These are phyloP conservation scores for Nanorana parkeri DNA, from an alignment of 2,113 vertebrate genomes.

Conservation along the genomic window DNA sequence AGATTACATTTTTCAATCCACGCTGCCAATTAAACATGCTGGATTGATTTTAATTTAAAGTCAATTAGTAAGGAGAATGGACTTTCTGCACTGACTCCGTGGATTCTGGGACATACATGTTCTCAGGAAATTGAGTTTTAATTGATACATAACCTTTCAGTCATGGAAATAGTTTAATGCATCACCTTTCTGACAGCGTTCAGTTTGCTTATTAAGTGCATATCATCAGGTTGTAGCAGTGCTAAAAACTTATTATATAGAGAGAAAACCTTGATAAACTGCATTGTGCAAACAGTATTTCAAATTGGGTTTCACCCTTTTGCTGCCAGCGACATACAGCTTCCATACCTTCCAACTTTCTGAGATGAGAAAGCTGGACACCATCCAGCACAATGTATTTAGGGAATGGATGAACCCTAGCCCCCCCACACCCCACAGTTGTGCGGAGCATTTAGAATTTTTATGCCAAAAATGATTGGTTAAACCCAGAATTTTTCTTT, in stretches of 20 bases:
- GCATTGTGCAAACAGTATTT: not conserved
- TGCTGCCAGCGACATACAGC: no score
- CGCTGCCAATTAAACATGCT: not conserved
- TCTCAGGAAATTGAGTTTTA: not conserved
- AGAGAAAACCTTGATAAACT: not conserved
- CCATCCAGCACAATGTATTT: no score
- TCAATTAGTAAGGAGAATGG: not conserved
- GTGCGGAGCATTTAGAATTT: no score
- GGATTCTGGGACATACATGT: not conserved
- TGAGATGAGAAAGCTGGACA: no score
- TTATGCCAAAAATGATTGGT: no score
- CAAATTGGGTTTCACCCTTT: not conserved
- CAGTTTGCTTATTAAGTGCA: not conserved
- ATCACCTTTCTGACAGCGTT: not conserved
- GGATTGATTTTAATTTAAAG: conserved; percentile 18
- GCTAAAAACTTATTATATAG: not conserved
- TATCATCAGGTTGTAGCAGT: not conserved
- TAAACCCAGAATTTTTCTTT: no score
- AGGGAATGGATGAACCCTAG: no score
- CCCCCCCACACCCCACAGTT: no score
- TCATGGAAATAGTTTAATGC: conserved; percentile 2
- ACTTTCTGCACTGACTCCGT: not conserved
- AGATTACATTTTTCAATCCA: not conserved
- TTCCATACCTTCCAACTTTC: no score
- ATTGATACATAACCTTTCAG: not conserved